Evolutionary conservation across 1,140 invertebrate genomes (phyloP), one percentile per base, ranked within the genome.

Genomic region (Chrysomallon squamiferum): DNA sequence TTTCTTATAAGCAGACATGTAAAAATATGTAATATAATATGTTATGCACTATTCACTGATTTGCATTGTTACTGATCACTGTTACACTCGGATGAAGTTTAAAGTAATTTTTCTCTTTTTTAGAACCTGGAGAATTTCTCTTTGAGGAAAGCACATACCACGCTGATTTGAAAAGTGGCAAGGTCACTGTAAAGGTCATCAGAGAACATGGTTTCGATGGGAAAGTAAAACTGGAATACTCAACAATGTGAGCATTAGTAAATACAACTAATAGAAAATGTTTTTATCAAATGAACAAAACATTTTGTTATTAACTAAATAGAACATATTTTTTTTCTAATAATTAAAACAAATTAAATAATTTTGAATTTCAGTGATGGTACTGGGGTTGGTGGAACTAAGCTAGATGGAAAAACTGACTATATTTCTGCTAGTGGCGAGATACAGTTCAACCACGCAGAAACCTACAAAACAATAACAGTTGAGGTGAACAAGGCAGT

Each of bases 51-150:
- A n/a, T n/a, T n/a, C n/a, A n/a, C n/a, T n/a, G n/a, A n/a, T n/a
- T n/a, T n/a, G n/a, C n/a, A n/a, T n/a, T n/a, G n/a, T n/a, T n/a
- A n/a, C n/a, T n/a, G n/a, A n/a, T n/a, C n/a, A n/a, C n/a, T n/a
- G n/a, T n/a, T n/a, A n/a, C n/a, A n/a, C n/a, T n/a, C n/a, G n/a
- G n/a, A n/a, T n/a, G n/a, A n/a, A n/a, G n/a, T n/a, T n/a, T n/a
- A n/a, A n/a, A n/a, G n/a, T n/a, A n/a, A n/a, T n/a, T n/a, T n/a
- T n/a, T n/a, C n/a, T n/a, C n/a, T n/a, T 71, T 75, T 79, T 9
- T 72, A 90, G 89, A 90, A 76, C 90, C 90, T 65, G 90, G 90
- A 33, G 84, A 88, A 33, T 80, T 91, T 41, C 82, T 85, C 57
- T 91, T 91, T 81, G 84, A 87, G 56, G 86, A 89, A 70, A 75